Base-by-base conservation (phyloP, 2,797 vertebrate genomes). In the Rachycentron canadum region DNA sequence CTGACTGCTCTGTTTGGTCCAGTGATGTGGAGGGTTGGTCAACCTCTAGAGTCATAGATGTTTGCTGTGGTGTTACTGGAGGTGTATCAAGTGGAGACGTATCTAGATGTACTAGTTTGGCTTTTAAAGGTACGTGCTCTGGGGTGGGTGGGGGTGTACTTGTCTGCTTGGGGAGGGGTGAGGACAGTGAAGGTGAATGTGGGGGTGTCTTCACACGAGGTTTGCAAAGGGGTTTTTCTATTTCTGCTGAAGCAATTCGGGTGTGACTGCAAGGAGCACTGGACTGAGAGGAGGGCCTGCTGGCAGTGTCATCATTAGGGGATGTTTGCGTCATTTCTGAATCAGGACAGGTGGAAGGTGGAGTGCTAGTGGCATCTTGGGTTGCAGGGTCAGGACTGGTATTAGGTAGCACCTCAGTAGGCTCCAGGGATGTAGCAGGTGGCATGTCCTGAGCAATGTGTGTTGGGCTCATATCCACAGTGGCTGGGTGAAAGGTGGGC, bases 21-120 rank as follows among this genome's bases (percentile, higher is more conserved):
- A 89, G 78, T 14, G 89, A 92, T 2, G 89, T 88, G 59, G 64
- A 91, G 7, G 91, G 89, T 56, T 75, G 74, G 8, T 88, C 70
- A 23, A 1, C 71, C 52, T 84, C 88, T 52, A 32, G 38, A 61
- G 69, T 47, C 26, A 13, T 11, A 8, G 55, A n/a, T 23, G 59
- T 72, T 47, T 0, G 34, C 68, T 30, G 49, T 57, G 85, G 81
- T 58, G 81, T 76, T 36, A 45, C 64, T 30, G 73, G 79, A 28
- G 86, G 78, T 7, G 85, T 81, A 17, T 87, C 67, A 26, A 52
- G 19, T 1, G 86, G 82, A 52, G 87, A 87, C 0, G n/a, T 69
- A 9, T 90, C 90, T 52, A 88, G 67, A 7, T 83, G 73, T 1
- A 91, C 81, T 47, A 92, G 53, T 11, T 25, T 86, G 36, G 82